A percentile compares a stretch with the other conserved stretches of the same genome.
Conservation (phyloP, 2,888 invertebrate genomes). For the Blera fallax region DNA sequence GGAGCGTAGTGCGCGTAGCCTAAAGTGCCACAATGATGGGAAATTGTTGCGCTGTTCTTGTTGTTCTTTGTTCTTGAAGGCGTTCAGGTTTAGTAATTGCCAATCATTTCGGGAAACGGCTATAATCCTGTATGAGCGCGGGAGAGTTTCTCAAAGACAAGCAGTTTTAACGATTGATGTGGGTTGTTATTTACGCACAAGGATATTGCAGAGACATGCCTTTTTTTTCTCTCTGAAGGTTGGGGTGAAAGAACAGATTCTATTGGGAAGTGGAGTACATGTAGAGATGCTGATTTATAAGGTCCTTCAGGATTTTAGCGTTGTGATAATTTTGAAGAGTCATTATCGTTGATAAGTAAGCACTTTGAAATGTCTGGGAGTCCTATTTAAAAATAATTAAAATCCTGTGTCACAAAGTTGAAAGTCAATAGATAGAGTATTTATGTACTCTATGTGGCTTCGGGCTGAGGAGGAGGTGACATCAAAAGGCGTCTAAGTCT, state of each 20-base stretch:
- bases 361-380: no score
- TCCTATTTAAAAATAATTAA: no score
- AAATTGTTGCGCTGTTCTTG: neutral
- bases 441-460: no score
- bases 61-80: conserved; percentile 3
- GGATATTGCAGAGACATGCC: neutral
- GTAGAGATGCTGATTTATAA: neutral
- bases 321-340: no score
- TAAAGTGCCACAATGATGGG: neutral
- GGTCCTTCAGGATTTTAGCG: neutral
- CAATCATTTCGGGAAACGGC: conserved; percentile 30
- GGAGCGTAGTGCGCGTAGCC: neutral
- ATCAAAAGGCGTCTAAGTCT: no score
- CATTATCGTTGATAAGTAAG: no score
- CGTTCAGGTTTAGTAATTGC: conserved; percentile 31
- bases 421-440: no score
- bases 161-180: conserved; percentile 1
- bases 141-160: neutral
- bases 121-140: neutral
- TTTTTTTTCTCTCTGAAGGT: neutral
- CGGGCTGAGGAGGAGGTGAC: no score
- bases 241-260: neutral
- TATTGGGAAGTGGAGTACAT: neutral
- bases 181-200: neutral
- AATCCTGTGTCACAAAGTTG: no score